Evolutionary conservation across 2,113 vertebrate species (phyloP), one percentile per base, ranked within the genome.

Genomic region (Setophaga coronata): DNA sequence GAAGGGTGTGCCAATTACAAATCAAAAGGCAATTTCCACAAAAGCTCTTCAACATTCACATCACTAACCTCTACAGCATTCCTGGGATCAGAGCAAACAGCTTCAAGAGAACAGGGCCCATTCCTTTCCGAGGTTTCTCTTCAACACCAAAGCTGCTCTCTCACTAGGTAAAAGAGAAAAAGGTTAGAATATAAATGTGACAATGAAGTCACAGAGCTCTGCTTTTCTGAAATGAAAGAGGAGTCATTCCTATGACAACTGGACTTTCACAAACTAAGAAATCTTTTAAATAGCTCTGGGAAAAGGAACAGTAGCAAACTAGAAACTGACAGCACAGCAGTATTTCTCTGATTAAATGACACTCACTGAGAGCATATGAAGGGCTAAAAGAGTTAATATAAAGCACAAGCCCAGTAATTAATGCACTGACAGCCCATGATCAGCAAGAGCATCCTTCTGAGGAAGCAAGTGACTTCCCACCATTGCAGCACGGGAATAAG

Each of bases 41-140:
- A 84, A 90, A 85, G 70, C 66, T 82, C 74, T 90, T 82, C 72
- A 82, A 47, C 74, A 80, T 71, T 67, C 50, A 48, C 2, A 1
- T 80, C 89, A 97, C 96, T 67, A 86, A 97, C 96, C 96, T 97
- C 93, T 97, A 97, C 47, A 91, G 89, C 94, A 92, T 95, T 93
- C 80, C 89, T 62, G 76, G 89, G 72, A 97, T 81, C 72, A 90
- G 86, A 51, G 72, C 83, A 89, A 84, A 89, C 64, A 96, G 86
- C 76, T 92, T 96, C 86, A 73, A 62, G 91, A 96, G 76, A 71
- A 83, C 56, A 92, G 58, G 77, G 47, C 56, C 93, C 96, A 97
- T 97, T 95, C 93, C 96, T 96, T 87, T 62, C 64, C 0, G 0
- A 95, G 80, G 76, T 47, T 89, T 81, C 67, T 95, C 93, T 93